Conservation (phyloP, 2,797 vertebrate genomes). For the Scolopax rusticola region DNA sequence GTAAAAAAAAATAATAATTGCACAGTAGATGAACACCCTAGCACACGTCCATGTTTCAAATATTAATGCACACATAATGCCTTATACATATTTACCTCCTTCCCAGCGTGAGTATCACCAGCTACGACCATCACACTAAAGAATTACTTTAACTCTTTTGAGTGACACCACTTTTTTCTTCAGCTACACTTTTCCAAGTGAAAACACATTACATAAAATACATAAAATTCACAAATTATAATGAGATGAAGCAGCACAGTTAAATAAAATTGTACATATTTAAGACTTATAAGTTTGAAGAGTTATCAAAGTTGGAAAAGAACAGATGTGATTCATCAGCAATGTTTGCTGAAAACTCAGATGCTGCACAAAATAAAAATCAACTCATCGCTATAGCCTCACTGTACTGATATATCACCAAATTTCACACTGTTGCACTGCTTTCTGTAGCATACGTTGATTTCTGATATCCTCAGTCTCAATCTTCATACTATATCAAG, state of each 20-base stretch:
- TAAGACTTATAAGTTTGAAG: background rate
- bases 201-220: background rate
- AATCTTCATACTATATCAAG: background rate
- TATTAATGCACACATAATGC: background rate
- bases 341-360: background rate
- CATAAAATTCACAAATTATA: background rate
- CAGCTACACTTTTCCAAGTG: background rate
- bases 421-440: background rate
- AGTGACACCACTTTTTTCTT: background rate
- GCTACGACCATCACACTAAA: fast-evolving
- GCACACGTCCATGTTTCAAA: background rate
- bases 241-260: background rate
- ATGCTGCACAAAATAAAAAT: background rate
- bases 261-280: background rate
- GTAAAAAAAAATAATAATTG: background rate
- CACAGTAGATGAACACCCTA: background rate
- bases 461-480: conserved; percentile 2
- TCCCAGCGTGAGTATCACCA: background rate
- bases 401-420: background rate
- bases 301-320: background rate
- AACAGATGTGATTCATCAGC: background rate
- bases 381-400: background rate
- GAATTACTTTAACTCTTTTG: background rate
- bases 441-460: background rate
- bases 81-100: background rate